phyloP scores from a whole-genome alignment of 2,113 vertebrate species.

The Salminus brasiliensis region DNA sequence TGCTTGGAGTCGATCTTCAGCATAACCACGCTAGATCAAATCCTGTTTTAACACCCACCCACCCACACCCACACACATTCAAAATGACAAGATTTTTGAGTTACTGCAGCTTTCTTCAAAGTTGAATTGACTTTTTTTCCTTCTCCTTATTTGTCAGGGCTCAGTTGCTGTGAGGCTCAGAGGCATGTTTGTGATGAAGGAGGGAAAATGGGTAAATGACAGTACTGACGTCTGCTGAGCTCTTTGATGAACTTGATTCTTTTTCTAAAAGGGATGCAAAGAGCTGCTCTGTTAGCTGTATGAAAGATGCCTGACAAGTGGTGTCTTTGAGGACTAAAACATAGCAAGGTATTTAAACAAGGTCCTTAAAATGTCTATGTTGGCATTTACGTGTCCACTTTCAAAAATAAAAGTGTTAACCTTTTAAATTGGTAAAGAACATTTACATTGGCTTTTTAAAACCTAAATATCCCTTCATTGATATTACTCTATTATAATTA shows the following conservation, averaged over 20 bases:
- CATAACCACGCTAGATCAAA: slow-evolving; percentile 59
- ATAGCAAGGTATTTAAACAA: background rate
- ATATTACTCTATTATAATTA: too few species aligned
- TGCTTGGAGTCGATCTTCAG: slow-evolving; percentile 60
- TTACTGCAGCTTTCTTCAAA: slow-evolving; percentile 62
- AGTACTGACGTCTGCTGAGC: slow-evolving; percentile 31
- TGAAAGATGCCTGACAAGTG: background rate
- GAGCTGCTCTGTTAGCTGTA: slow-evolving; percentile 8
- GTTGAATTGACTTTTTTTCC: slow-evolving; percentile 67
- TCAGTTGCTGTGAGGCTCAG: slow-evolving; percentile 29
- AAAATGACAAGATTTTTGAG: slow-evolving; percentile 45
- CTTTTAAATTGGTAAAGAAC: too few species aligned
- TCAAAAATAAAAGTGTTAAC: too few species aligned
- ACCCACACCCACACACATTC: slow-evolving; percentile 27
- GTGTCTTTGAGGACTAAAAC: background rate
- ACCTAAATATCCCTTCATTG: too few species aligned
- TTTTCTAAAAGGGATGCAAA: slow-evolving; percentile 24
- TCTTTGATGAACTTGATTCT: slow-evolving; percentile 44
- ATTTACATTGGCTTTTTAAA: too few species aligned
- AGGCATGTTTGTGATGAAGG: slow-evolving; percentile 33
- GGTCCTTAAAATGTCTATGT: background rate
- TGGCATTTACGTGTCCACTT: background rate
- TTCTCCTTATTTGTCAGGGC: slow-evolving; percentile 47
- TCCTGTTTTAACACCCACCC: slow-evolving; percentile 54
- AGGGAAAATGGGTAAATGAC: slow-evolving; percentile 49